Percentiles rank a stretch among this genome's conserved stretches.
phyloP scores from a whole-genome alignment of 2,888 invertebrate species.

The Rhodophaea formosa region DNA sequence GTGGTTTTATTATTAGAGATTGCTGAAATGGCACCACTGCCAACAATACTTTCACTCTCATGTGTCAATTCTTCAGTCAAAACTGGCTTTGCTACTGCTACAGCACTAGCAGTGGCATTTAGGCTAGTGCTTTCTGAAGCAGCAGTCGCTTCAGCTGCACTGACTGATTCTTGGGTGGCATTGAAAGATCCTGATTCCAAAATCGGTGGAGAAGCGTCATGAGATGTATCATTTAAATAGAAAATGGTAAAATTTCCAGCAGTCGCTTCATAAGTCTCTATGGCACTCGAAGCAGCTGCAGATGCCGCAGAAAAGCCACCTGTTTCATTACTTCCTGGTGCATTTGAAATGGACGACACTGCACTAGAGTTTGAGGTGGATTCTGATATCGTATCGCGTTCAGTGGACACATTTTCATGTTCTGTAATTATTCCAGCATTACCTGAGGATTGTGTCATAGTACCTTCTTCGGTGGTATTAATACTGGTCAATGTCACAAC shows the following conservation, averaged over 20 bases:
- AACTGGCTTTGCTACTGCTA: neutral
- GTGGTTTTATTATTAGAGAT: neutral
- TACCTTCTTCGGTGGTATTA: neutral
- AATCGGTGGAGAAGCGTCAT: neutral
- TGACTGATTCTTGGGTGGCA: neutral
- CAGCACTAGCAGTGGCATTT: neutral
- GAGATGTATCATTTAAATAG: neutral
- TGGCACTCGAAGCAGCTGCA: neutral
- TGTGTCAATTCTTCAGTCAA: neutral
- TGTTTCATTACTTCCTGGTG: neutral
- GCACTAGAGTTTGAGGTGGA: neutral
- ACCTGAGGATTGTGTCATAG: neutral
- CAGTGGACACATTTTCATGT: neutral
- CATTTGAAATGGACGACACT: neutral
- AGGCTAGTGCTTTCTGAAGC: neutral
- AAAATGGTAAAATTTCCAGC: neutral
- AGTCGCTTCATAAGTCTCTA: slow-evolving; percentile 2
- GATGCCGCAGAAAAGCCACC: neutral
- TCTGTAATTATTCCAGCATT: neutral
- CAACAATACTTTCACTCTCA: neutral
- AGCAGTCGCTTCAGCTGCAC: neutral
- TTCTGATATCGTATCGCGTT: neutral
- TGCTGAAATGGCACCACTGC: neutral
- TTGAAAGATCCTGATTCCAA: neutral
- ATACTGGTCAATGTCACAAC: neutral